Base-by-base conservation (phyloP, 2,888 invertebrate genomes). In the Polymixis lichenea region DNA sequence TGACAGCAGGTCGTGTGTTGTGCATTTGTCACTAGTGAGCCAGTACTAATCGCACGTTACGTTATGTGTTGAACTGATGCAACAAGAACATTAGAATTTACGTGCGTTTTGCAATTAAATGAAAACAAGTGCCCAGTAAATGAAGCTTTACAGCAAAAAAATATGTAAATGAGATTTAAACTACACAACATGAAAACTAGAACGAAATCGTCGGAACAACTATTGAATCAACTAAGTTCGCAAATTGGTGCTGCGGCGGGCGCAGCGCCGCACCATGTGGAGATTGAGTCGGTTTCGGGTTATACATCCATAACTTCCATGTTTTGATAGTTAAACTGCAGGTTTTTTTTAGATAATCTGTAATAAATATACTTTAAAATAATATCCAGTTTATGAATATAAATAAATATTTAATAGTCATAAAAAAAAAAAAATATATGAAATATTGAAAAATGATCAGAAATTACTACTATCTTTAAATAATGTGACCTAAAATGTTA, bases 171-270 rank as follows among this genome's bases (percentile, higher is more conserved):
- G 43, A 61, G 13, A 43, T 51, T 72, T 22, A 46, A 72, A 53
- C 22, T 28, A 28, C 62, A 74, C 7, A 43, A 25, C 15, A 56
- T 74, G 15, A 51, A 62, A 77, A 56, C 61, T 56, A 28, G 43
- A 64, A 43, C 38, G 13, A 32, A 55, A 55, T 15, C 60, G 49
- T n/a, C 60, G 43, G 43, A 49, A 49, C 38, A 55, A 60, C 13
- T 66, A 78, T 64, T 78, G 46, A 83, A 75, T 64, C 25, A 70
- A 71, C 49, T 4, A 19, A 71, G 77, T 68, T 80, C 51, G 65
- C 46, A 68, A 78, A 67, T 65, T 51, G 66, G 75, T 56, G 72
- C 76, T 79, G 75, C 70, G 82, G 28, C 78, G 83, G 58, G 28
- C 75, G 83, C 74, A 78, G 72, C 73, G 61, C n/a, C n/a, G n/a